A percentile compares a stretch with the other conserved stretches of the same genome.
Evolutionary conservation across 1,140 invertebrate genomes (phyloP).

Genomic region (Drosophila ambigua): DNA sequence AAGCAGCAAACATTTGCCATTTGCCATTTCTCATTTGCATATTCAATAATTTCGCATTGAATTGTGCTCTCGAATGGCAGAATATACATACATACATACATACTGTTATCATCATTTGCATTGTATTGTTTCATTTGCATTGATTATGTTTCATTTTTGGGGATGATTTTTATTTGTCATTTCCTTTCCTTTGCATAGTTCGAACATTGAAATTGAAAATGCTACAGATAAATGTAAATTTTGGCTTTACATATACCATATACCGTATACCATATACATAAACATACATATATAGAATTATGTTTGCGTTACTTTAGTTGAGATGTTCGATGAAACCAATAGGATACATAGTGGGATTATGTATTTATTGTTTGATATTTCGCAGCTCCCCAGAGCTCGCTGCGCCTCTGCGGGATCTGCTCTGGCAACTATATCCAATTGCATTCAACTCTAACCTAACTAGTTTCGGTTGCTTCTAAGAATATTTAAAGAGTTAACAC

Average conservation of each 20-base stretch:
- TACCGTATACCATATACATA: no score
- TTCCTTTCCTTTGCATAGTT: constrained; percentile 7
- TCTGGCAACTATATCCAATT: constrained; percentile 5
- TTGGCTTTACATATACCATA: constrained; percentile 9
- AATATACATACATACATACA: constrained; percentile 6
- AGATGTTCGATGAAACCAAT: constrained; percentile 80
- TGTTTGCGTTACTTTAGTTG: constrained; percentile 53
- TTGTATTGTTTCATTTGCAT: constrained; percentile 55
- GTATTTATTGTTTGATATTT: constrained; percentile 61
- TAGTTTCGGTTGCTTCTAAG: constrained; percentile 34
- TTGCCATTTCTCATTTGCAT: constrained; percentile 42
- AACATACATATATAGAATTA: constrained; percentile 42
- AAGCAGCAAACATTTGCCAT: constrained; percentile 45
- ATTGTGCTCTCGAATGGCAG: constrained; percentile 15
- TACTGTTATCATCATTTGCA: constrained; percentile 48
- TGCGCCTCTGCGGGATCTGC: neutral
- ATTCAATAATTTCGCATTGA: constrained; percentile 47
- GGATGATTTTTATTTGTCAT: constrained; percentile 24
- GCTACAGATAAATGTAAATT: constrained; percentile 30
- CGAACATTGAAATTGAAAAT: constrained; percentile 38
- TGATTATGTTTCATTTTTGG: constrained; percentile 41
- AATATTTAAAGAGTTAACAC: constrained; percentile 45
- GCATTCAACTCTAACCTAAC: constrained; percentile 66
- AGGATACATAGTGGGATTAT: constrained; percentile 63
- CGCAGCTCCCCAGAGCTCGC: constrained; percentile 7